Evolutionary conservation across 2,888 invertebrate species (phyloP).

Genomic region (Zaprionus obscuricornis): DNA sequence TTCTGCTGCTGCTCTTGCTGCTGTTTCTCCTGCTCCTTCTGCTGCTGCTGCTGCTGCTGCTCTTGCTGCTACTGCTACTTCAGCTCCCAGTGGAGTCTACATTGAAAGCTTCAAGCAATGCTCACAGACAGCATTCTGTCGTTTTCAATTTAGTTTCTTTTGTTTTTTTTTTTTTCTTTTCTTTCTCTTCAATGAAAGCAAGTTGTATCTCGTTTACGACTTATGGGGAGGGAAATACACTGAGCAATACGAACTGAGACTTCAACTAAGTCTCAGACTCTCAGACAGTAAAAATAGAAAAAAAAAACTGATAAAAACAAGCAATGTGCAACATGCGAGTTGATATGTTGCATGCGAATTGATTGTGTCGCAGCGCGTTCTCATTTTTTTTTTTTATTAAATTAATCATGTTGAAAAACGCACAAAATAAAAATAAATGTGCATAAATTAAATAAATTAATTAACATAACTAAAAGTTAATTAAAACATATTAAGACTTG

Average conservation of each 20-base stretch:
- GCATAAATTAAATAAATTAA: no score
- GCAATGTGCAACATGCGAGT: no score
- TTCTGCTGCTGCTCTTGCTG: background rate
- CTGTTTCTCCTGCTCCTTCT: background rate
- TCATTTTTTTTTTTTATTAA: no score
- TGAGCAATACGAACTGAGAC: background rate
- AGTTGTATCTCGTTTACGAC: conserved; percentile 20
- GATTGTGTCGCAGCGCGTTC: no score
- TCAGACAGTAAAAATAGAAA: no score
- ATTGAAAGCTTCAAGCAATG: conserved; percentile 15
- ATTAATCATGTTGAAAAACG: no score
- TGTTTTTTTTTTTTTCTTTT: conserved; percentile 40
- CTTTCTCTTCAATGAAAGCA: conserved; percentile 20
- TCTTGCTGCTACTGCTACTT: background rate
- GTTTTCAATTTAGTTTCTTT: conserved; percentile 52
- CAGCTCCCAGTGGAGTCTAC: conserved; percentile 2
- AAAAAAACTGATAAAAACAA: no score
- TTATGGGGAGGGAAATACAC: background rate
- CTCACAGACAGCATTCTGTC: conserved; percentile 30
- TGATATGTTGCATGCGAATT: no score
- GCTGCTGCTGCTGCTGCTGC: background rate
- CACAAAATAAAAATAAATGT: no score
- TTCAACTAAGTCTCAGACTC: no score
- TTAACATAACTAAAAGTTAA: no score
- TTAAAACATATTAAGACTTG: no score